Evolutionary conservation across 1,140 invertebrate species (phyloP), one percentile per base, ranked within the genome.

Genomic region (Trypoxylus dichotomus): DNA sequence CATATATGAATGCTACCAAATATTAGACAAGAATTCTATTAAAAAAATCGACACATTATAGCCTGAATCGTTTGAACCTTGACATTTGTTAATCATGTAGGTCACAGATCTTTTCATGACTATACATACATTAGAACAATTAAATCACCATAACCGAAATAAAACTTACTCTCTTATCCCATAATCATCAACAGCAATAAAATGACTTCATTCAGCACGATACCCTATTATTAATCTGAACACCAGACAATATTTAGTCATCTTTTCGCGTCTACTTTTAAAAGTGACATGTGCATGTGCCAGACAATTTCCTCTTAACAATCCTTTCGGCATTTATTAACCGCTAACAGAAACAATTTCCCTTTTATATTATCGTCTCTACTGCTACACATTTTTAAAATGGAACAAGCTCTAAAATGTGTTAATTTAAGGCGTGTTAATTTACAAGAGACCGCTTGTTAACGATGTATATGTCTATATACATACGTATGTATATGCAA

Each of bases 1-100:
- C 10, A 1, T 43, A 15, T 1, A 43, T 43, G 42, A 43, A 43
- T 43, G 15, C 15, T 43, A 43, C 42, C 10, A 11, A 43, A 43
- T 43, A 43, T 43, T 43, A 43, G 42, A 54, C 15, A 1, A 54
- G 19, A 54, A 54, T 54, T 68, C 24, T 27, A 68, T 68, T 68
- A 29, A 68, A 68, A 68, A 24, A 68, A 68, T 27, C 24, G 60
- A 68, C 24, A 68, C 3, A 29, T 13, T 27, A 68, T 68, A 24
- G 19, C 5, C 25, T 29, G 27, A 68, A 68, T 27, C 60, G 11
- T 68, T 68, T 68, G 60, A 68, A 68, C 60, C 60, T 68, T 29
- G 60, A 68, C 60, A 68, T 68, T 68, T 68, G 6, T 13, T 68
- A 68, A 68, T 68, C 60, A 29, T 27, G 5, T 68, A 68, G 60